phyloP scores from a whole-genome alignment of 2,113 vertebrate species.

The Gallinago paraguaiae region DNA sequence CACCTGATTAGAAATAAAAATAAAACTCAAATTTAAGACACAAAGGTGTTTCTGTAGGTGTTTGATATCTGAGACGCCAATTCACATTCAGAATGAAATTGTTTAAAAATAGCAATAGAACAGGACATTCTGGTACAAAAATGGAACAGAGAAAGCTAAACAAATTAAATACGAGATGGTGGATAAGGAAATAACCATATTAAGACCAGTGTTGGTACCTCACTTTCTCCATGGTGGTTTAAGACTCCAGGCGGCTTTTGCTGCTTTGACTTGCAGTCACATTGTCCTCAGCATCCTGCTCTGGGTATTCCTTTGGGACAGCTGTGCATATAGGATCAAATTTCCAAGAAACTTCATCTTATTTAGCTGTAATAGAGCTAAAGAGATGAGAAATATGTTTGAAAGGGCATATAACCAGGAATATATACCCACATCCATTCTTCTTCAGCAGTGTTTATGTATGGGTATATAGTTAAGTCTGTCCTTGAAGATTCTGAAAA shows the following conservation, averaged over 20 bases:
- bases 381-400: neutral
- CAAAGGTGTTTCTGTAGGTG: neutral
- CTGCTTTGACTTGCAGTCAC: neutral
- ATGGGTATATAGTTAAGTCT: neutral
- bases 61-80: neutral
- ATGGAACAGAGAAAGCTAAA: neutral
- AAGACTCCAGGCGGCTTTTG: neutral
- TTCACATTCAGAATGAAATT: constrained; percentile 23
- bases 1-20: constrained; percentile 16
- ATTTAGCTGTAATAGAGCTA: neutral
- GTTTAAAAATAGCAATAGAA: neutral
- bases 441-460: neutral
- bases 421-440: neutral
- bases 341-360: neutral
- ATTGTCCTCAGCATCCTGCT: neutral
- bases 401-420: neutral
- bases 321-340: neutral
- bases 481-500: neutral
- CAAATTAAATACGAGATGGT: neutral
- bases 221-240: neutral
- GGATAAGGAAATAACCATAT: neutral
- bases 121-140: neutral
- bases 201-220: neutral
- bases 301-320: neutral
- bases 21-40: neutral